phyloP scores from a whole-genome alignment of 2,113 vertebrate species.

The Epinephelus fuscoguttatus region DNA sequence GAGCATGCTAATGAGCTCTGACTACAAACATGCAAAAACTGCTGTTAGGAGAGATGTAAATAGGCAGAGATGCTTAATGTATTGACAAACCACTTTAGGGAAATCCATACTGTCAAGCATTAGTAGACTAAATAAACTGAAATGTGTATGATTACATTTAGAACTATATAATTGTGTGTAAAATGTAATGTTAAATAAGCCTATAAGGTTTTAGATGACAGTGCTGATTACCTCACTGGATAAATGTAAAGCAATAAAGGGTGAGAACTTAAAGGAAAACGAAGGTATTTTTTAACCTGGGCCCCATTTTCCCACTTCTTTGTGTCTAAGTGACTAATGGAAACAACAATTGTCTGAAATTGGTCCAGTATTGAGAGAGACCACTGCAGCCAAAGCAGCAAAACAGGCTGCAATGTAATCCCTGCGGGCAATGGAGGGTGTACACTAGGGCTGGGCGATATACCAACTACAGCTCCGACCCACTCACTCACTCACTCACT shows the following conservation, averaged over 20 bases:
- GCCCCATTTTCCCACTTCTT: too few species aligned
- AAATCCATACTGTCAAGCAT: neutral
- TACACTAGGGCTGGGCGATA: too few species aligned
- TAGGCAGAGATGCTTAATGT: neutral
- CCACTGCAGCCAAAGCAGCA: too few species aligned
- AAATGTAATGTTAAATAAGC: neutral
- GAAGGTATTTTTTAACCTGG: too few species aligned
- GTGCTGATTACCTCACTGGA: neutral
- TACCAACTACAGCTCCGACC: too few species aligned
- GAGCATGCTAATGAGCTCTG: conserved; percentile 45
- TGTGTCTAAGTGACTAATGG: too few species aligned
- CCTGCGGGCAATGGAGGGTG: too few species aligned
- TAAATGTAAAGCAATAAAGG: neutral
- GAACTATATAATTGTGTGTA: neutral
- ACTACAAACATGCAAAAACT: conserved; percentile 23
- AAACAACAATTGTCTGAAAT: too few species aligned
- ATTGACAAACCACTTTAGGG: conserved; percentile 7
- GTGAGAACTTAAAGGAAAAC: neutral
- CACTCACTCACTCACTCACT: too few species aligned
- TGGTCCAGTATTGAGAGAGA: too few species aligned
- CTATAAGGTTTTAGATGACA: neutral
- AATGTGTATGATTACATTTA: neutral
- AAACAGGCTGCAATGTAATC: too few species aligned
- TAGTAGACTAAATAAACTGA: neutral
- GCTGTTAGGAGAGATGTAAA: conserved; percentile 2